These are phyloP conservation scores for Morpho helenor DNA, from an alignment of 2,888 invertebrate species.

Conservation along the genomic window DNA sequence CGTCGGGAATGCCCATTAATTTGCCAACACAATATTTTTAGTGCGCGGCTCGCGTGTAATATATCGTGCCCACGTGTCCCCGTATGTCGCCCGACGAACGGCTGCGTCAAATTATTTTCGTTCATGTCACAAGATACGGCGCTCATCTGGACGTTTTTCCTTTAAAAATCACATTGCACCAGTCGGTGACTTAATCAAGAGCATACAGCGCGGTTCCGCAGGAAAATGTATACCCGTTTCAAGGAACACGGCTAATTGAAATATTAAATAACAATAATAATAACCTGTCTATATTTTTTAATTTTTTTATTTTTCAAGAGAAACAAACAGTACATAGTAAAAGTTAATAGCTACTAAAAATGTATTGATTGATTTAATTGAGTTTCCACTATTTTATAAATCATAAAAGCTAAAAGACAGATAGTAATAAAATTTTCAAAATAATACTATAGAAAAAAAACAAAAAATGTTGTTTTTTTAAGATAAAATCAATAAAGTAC, in stretches of 20 bases:
- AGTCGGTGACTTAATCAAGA: slow-evolving; percentile 59
- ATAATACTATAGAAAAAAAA: too few relatives aligned
- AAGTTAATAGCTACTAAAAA: too few relatives aligned
- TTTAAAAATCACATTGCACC: slow-evolving; percentile 65
- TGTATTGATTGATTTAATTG: too few relatives aligned
- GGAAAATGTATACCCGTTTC: slow-evolving; percentile 41
- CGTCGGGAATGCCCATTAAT: slow-evolving; percentile 79
- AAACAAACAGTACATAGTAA: too few relatives aligned
- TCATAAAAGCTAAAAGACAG: too few relatives aligned
- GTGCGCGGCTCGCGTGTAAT: slow-evolving; percentile 77
- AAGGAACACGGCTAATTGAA: slow-evolving; percentile 5
- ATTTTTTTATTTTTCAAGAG: too few relatives aligned
- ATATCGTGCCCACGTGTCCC: slow-evolving; percentile 78
- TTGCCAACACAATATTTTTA: slow-evolving; percentile 80
- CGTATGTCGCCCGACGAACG: slow-evolving; percentile 75
- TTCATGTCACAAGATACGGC: slow-evolving; percentile 77
- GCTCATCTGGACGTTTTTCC: slow-evolving; percentile 77
- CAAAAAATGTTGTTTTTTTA: too few relatives aligned
- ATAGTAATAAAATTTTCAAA: too few relatives aligned
- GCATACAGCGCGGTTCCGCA: slow-evolving; percentile 56
- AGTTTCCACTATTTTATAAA: too few relatives aligned
- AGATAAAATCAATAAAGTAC: too few relatives aligned
- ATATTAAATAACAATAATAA: background rate
- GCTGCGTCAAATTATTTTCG: slow-evolving; percentile 79
- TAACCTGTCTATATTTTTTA: too few relatives aligned